Percentiles rank a stretch among this genome's conserved stretches.
phyloP scores from a whole-genome alignment of 2,113 vertebrate species.

The Rhodinocichla rosea region DNA sequence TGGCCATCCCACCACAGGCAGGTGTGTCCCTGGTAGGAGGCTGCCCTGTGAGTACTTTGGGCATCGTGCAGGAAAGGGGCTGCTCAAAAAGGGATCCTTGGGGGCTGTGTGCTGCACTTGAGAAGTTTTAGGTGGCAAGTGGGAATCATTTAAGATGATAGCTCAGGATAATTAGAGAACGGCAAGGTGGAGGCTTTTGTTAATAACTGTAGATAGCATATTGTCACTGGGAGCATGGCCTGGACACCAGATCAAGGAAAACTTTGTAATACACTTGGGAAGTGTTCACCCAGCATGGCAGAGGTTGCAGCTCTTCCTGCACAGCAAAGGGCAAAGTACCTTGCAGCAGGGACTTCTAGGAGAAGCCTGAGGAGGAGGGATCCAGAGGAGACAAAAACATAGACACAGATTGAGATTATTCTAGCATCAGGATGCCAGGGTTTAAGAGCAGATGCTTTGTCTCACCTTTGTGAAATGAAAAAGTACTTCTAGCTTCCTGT shows the following conservation, averaged over 20 bases:
- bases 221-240: neutral
- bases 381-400: neutral
- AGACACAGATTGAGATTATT: neutral
- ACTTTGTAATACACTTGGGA: neutral
- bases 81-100: neutral
- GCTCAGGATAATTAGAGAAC: neutral
- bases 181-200: neutral
- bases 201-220: neutral
- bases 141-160: neutral
- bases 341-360: neutral
- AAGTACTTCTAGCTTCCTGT: neutral
- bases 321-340: neutral
- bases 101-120: neutral
- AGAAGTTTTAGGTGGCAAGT: neutral
- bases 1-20: neutral
- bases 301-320: neutral
- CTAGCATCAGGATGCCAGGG: neutral
- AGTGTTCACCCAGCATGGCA: neutral
- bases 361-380: neutral
- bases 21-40: neutral
- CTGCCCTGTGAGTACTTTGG: neutral
- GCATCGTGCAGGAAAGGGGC: rapidly evolving
- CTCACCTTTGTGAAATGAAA: neutral
- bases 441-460: neutral
- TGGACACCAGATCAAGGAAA: neutral